Evolutionary conservation across 2,888 invertebrate species (phyloP).

Genomic region (Gandaritis pyraliata): DNA sequence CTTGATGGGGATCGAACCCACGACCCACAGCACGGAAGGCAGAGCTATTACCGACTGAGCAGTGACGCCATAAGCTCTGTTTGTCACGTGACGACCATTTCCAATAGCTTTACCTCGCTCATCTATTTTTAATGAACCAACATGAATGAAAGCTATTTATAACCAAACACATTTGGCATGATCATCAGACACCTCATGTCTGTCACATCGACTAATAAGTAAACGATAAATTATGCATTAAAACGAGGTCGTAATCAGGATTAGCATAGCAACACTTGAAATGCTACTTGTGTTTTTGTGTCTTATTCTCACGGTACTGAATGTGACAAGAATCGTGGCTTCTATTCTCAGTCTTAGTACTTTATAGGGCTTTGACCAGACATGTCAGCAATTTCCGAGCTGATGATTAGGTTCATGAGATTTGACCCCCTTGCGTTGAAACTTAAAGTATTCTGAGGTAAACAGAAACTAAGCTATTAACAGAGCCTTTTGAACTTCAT

Average conservation of each 20-base stretch:
- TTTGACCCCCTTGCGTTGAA: no score
- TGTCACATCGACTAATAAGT: constrained; percentile 30
- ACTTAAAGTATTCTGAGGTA: no score
- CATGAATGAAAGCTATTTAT: constrained; percentile 31
- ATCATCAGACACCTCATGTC: constrained; percentile 22
- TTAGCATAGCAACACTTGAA: background rate
- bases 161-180: constrained; percentile 22
- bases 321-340: no score
- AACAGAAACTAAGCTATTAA: no score
- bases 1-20: no score
- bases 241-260: constrained; percentile 19
- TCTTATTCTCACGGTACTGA: background rate
- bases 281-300: background rate
- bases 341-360: no score
- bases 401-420: no score
- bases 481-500: no score
- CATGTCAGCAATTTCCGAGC: no score
- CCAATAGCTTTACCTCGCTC: constrained; percentile 24
- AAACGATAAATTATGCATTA: constrained; percentile 36
- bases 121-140: constrained; percentile 27
- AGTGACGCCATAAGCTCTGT: background rate
- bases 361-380: no score
- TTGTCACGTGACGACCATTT: constrained; percentile 4
- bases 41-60: no score
- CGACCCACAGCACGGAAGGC: no score